phyloP scores from a whole-genome alignment of 2,113 vertebrate genomes.

The Nibea coibor region DNA sequence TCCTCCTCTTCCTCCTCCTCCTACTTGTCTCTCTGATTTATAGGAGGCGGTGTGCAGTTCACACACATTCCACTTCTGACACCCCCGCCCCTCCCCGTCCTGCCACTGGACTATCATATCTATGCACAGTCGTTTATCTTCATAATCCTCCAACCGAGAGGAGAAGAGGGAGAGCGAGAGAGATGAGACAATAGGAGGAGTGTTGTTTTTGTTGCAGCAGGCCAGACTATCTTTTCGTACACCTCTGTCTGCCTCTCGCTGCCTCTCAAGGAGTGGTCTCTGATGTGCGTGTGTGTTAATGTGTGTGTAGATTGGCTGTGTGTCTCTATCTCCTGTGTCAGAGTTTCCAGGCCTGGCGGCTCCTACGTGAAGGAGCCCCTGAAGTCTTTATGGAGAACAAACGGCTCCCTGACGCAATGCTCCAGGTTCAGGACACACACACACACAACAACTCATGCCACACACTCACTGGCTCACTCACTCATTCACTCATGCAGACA shows the following conservation, averaged over 20 bases:
- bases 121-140: slow-evolving; percentile 71
- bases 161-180: slow-evolving; percentile 45
- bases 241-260: slow-evolving; percentile 40
- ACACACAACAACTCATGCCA: slow-evolving; percentile 35
- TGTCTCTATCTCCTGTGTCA: slow-evolving; percentile 68
- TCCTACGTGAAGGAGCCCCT: slow-evolving; percentile 84
- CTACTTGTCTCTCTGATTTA: slow-evolving; percentile 78
- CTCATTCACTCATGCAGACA: slow-evolving; percentile 53
- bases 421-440: slow-evolving; percentile 75
- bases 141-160: slow-evolving; percentile 60
- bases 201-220: slow-evolving; percentile 66
- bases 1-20: slow-evolving; percentile 56
- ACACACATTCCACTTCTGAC: slow-evolving; percentile 81
- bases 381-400: slow-evolving; percentile 84
- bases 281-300: slow-evolving; percentile 41
- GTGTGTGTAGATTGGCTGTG: slow-evolving; percentile 34
- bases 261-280: slow-evolving; percentile 41
- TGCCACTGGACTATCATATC: slow-evolving; percentile 75
- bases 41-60: slow-evolving; percentile 77
- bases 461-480: slow-evolving; percentile 64
- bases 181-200: slow-evolving; percentile 61
- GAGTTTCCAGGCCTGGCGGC: slow-evolving; percentile 84
- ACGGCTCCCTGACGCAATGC: slow-evolving; percentile 76
- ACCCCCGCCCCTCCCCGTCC: slow-evolving; percentile 21
- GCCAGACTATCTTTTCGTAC: slow-evolving; percentile 52